Base-by-base conservation (phyloP, 2,888 invertebrate species). In the Cerastis rubricosa region DNA sequence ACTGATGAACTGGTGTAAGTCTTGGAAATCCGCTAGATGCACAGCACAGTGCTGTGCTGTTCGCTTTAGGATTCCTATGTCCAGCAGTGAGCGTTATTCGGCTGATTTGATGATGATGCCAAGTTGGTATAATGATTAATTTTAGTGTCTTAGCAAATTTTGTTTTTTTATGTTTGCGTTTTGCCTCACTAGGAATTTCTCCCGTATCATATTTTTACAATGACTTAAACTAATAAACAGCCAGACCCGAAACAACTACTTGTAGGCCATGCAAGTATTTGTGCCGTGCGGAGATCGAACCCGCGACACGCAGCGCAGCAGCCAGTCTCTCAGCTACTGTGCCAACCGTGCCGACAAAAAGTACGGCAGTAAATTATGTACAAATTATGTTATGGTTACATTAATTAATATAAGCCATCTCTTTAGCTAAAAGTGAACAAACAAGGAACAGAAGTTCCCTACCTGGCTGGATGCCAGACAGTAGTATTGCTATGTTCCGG, bases 391-490 rank as follows among this genome's bases (percentile, higher is more conserved):
- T 67, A 72, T 14, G 47, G 12, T n/a, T n/a, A 54, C n/a, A n/a
- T 54, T n/a, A 54, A n/a, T 49, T 29, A 79, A 63, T 70, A 45
- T 51, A 47, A 49, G 47, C 25, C 51, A 51, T 54, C 19, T 57
- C 49, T 64, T 73, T 71, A 25, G 59, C 61, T 84, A 70, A 74
- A 81, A 71, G 65, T 80, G 59, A 72, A 74, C 70, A 73, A 76
- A 83, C 73, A 64, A 82, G 80, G 76, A 81, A 81, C 71, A 69
- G 51, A 76, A 78, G 47, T 75, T 76, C 47, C 74, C 74, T 71
- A 74, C 61, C 77, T 88, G 88, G 89, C 78, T 29, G 19, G 22
- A 35, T 78, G 89, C 88, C 88, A 88, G 78, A 83, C 78, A 78
- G 73, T 78, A 81, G 78, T 82, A 89, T 77, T 84, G 69, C 76